Evolutionary conservation across 2,888 invertebrate species (phyloP).

Genomic region (Hesperia comma): DNA sequence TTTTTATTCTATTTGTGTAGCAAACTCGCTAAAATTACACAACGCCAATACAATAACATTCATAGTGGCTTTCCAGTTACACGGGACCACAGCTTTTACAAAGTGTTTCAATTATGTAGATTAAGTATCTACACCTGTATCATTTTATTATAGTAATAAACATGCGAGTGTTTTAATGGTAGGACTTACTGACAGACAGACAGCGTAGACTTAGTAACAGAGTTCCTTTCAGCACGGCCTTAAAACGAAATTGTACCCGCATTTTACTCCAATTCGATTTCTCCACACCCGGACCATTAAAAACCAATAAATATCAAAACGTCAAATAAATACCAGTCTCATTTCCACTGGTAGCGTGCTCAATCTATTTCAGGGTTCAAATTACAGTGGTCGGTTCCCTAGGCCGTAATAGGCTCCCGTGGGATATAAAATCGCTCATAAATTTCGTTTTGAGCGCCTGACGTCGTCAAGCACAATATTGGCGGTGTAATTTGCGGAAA

Average conservation of each 20-base stretch:
- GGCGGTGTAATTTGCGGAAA: slow-evolving; percentile 47
- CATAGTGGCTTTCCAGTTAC: too few species aligned
- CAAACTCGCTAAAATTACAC: too few species aligned
- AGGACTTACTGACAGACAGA: too few species aligned
- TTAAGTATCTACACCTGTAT: too few species aligned
- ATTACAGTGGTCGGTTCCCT: slow-evolving; percentile 41
- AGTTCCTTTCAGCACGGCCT: too few species aligned
- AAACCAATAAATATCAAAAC: slow-evolving; percentile 30
- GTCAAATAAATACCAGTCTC: slow-evolving; percentile 33
- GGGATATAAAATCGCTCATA: slow-evolving; percentile 71
- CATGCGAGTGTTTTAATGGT: too few species aligned
- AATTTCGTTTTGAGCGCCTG: slow-evolving; percentile 66
- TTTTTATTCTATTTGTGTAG: too few species aligned
- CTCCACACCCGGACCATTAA: slow-evolving; percentile 14
- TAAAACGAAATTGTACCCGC: not conserved
- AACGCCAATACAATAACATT: too few species aligned
- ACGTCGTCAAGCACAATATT: slow-evolving; percentile 50
- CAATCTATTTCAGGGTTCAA: slow-evolving; percentile 29
- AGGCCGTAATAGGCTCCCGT: slow-evolving; percentile 65
- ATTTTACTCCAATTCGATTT: not conserved
- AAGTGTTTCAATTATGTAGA: too few species aligned
- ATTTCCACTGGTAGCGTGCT: slow-evolving; percentile 27
- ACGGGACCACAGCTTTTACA: too few species aligned
- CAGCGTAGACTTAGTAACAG: too few species aligned
- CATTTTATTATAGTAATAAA: too few species aligned